Evolutionary conservation across 2,113 vertebrate species (phyloP), one percentile per base, ranked within the genome.

Genomic region (Myocastor coypus): DNA sequence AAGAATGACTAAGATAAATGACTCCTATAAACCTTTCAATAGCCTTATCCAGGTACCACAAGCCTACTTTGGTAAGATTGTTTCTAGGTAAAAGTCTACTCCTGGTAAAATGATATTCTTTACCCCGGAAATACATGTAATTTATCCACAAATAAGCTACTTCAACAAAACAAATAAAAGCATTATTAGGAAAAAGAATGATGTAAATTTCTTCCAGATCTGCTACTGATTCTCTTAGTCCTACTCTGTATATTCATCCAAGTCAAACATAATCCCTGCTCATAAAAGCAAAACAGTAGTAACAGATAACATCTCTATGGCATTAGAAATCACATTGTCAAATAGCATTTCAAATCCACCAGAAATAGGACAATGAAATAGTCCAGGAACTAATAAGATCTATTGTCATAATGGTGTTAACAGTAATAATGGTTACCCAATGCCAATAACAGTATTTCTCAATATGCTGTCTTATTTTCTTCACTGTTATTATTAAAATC

Each of bases 151-250:
- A 78, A 85, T 40, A 92, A 89, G 86, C 42, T 61, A 75, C 24
- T 55, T 69, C 24, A 40, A 32, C 64, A 26, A 89, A 88, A 96
- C 30, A 84, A 73, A 82, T 32, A 37, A 66, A 89, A 96, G 26
- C 9, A 87, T 42, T 40, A 90, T 42, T 30, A 69, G 40, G 73
- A 89, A 89, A 89, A 55, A 87, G 20, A 80, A 68, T 52, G 50
- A 59, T 73, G 30, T 28, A 77, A 87, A n/a, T 88, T 50, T 81
- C 46, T 92, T 66, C 37, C 14, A 63, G 30, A 63, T 82, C 57
- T 75, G 61, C 24, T 68, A 64, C 63, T 55, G 69, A 83, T 55
- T 91, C 28, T 88, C 46, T 40, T 52, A 46, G 61, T 46, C 34
- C 42, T 55, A 52, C 59, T 69, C 17, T 91, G 46, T 17, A 19